These are phyloP conservation scores for Tiliacea aurago DNA, from an alignment of 2,888 invertebrate species.

Conservation along the genomic window DNA sequence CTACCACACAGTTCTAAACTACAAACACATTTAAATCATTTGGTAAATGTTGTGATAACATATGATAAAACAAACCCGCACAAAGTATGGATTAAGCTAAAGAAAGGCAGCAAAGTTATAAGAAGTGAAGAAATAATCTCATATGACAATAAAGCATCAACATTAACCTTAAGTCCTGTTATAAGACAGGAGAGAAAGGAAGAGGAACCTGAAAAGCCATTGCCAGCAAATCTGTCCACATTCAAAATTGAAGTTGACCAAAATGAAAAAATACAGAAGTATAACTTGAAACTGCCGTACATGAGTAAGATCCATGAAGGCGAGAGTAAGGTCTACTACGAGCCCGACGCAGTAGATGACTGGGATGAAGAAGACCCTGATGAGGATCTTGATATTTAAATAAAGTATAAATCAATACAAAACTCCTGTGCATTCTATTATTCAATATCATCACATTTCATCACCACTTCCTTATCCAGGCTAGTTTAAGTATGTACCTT, in stretches of 20 bases:
- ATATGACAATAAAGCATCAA: constrained; percentile 77
- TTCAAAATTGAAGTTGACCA: constrained; percentile 92
- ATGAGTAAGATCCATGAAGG: constrained; percentile 88
- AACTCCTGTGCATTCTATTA: not conserved
- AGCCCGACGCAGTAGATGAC: constrained; percentile 94
- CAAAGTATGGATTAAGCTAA: constrained; percentile 82
- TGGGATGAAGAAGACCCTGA: constrained; percentile 97
- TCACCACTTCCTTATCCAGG: not conserved
- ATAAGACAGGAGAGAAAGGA: constrained; percentile 74
- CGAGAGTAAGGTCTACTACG: constrained; percentile 93
- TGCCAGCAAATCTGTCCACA: constrained; percentile 88
- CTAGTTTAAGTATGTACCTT: not conserved
- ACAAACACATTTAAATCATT: constrained; percentile 84
- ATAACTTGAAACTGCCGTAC: constrained; percentile 91
- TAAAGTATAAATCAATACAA: constrained; percentile 48
- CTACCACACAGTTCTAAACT: constrained; percentile 81
- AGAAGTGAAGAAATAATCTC: constrained; percentile 83
- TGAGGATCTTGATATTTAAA: constrained; percentile 94
- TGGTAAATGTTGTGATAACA: constrained; percentile 82
- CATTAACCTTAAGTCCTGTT: constrained; percentile 75
- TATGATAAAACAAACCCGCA: constrained; percentile 72
- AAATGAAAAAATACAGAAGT: constrained; percentile 91
- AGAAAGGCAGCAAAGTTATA: constrained; percentile 89
- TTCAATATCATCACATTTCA: not conserved
- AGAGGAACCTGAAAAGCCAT: constrained; percentile 80